These are phyloP conservation scores for Samia ricini DNA, from an alignment of 1,140 invertebrate species.

Conservation along the genomic window DNA sequence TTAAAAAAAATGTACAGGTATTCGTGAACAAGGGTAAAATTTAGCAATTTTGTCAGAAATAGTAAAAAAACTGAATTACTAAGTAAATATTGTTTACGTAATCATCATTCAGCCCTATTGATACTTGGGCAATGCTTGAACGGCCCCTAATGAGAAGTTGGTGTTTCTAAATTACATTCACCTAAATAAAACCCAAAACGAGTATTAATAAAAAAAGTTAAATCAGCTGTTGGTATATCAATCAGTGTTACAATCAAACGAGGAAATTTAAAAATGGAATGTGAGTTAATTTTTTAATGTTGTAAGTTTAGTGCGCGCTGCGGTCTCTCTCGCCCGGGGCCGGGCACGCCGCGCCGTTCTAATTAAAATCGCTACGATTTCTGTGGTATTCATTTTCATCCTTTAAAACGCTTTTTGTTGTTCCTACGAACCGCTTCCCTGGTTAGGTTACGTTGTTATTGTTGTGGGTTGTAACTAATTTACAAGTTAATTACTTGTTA, in stretches of 20 bases:
- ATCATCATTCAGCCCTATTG: no score
- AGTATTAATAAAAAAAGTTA: neutral
- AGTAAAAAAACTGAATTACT: no score
- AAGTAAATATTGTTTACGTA: no score
- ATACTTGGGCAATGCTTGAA: no score
- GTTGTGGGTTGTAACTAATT: conserved; percentile 67
- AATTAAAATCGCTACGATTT: conserved; percentile 72
- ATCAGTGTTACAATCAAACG: neutral
- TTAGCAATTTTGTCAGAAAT: no score
- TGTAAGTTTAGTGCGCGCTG: conserved; percentile 38
- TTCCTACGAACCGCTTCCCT: conserved; percentile 39
- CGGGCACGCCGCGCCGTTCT: conserved; percentile 55
- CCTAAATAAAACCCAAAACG: no score
- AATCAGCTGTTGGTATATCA: neutral
- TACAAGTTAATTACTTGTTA: conserved; percentile 72
- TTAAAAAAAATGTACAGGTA: neutral
- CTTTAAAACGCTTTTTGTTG: conserved; percentile 70
- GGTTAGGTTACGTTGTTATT: conserved; percentile 61
- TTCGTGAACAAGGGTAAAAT: no score
- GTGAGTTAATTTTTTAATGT: conserved; percentile 58
- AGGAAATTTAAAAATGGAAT: conserved; percentile 41
- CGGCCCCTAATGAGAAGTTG: no score
- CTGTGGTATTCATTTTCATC: conserved; percentile 69
- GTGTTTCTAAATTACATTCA: no score
- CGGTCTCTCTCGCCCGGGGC: no score